These are phyloP conservation scores for Malurus alboscapulatus DNA, from an alignment of 2,113 vertebrate genomes.

Conservation along the genomic window DNA sequence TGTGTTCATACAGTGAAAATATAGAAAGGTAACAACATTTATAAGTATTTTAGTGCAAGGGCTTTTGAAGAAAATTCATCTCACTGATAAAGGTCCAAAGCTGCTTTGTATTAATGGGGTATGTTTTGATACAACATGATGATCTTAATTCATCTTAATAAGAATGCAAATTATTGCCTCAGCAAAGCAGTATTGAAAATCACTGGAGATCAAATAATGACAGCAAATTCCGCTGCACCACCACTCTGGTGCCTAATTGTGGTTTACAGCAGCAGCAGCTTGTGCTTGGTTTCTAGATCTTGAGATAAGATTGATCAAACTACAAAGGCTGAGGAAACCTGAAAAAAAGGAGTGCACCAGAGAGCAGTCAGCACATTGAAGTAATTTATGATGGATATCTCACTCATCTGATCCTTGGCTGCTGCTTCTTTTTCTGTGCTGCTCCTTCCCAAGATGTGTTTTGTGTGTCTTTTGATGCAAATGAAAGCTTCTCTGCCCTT, in stretches of 20 bases:
- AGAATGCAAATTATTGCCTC: neutral
- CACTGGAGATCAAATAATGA: neutral
- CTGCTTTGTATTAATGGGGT: neutral
- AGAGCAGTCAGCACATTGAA: neutral
- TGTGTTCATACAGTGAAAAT: neutral
- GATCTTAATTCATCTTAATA: slow-evolving; percentile 43
- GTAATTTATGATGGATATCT: neutral
- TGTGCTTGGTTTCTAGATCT: neutral
- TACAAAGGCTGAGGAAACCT: neutral
- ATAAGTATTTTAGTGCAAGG: neutral
- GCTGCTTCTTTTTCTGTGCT: neutral
- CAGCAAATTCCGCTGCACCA: neutral
- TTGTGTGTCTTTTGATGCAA: neutral
- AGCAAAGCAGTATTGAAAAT: neutral
- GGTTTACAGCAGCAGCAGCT: neutral
- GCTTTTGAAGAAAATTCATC: neutral
- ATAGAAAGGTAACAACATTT: neutral
- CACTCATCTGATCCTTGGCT: neutral
- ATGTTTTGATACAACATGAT: neutral
- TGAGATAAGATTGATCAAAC: neutral
- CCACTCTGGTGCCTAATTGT: neutral
- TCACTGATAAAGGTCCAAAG: neutral
- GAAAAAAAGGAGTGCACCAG: neutral
- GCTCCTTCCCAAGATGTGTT: neutral
- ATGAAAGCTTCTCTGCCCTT: neutral